A percentile compares a stretch with the other conserved stretches of the same genome.
Evolutionary conservation across 2,797 vertebrate genomes (phyloP).

Genomic region (Hylomyscus alleni): DNA sequence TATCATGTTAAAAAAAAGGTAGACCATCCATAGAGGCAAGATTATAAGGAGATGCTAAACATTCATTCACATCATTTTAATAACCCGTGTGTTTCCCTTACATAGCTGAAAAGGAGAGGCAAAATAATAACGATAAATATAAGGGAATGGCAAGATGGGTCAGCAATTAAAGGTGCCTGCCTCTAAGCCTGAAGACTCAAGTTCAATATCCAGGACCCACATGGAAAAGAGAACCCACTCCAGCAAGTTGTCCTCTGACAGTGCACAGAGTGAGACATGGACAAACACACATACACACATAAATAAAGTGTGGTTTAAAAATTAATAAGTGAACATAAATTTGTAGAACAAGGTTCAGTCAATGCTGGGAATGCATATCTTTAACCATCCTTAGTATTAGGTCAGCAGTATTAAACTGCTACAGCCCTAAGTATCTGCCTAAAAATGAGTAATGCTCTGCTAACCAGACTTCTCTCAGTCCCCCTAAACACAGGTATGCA

Average conservation of each 20-base stretch:
- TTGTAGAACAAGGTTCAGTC: conserved; percentile 38
- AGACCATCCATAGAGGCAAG: conserved; percentile 1
- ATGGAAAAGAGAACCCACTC: not conserved
- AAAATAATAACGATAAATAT: not conserved
- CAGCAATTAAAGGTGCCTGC: not conserved
- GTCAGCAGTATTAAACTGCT: not conserved
- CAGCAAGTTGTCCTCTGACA: not conserved
- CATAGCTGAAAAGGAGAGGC: conserved; percentile 60
- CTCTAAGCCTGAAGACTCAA: not conserved
- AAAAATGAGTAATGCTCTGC: not conserved
- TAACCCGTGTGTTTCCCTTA: conserved; percentile 68
- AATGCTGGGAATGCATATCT: not conserved
- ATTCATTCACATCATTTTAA: conserved; percentile 69
- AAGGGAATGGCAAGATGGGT: not conserved
- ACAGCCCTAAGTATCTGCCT: not conserved
- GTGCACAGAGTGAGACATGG: not conserved
- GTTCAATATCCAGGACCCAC: no score
- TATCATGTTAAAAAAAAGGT: conserved; percentile 58
- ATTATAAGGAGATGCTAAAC: conserved; percentile 66
- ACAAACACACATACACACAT: not conserved
- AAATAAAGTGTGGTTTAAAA: not conserved
- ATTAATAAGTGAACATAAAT: not conserved
- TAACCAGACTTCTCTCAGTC: not conserved
- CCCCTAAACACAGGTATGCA: not conserved
- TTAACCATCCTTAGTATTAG: not conserved